Base-by-base conservation (phyloP, 2,113 vertebrate genomes). In the Pardalotus punctatus region DNA sequence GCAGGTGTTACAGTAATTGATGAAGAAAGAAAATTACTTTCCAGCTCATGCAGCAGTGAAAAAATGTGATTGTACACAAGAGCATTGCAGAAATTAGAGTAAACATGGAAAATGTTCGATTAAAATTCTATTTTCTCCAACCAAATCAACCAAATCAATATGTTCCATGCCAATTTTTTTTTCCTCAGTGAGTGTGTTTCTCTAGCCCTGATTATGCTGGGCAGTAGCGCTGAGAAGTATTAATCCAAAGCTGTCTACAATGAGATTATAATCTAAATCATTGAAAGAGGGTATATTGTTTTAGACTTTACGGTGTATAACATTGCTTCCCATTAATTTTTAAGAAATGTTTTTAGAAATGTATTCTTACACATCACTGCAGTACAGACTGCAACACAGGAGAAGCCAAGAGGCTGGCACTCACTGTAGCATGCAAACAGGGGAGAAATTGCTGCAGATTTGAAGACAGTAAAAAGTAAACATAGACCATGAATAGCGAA, bases 21-120 rank as follows among this genome's bases (percentile, higher is more conserved):
- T 78, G 25, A 82, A 38, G 64, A 90, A 81, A 89, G 51, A 88
- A 72, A 45, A 56, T 84, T 65, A 11, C 69, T 95, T 96, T 94
- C 76, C 56, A 47, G 56, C 31, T 79, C 58, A 81, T 73, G 62
- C 81, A 82, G 61, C 70, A 72, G 20, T 73, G 28, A 36, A 58
- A 54, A 86, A 62, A 70, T 51, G 53, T 93, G 79, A 40, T 58
- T 48, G 40, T 90, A 82, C 43, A 65, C 18, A 74, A 60, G 25
- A 81, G 35, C 72, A 67, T 78, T 61, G n/a, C 67, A 94, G 87
- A 96, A 95, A 95, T 90, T 69, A 57, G 43, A 77, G 53, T 77
- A 96, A 93, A 90, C 58, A 42, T 16, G 64, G 23, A 12, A 72
- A 81, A 74, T 87, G 13, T 93, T 93, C 16, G 1, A 77, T 91